Percentiles rank a stretch among this genome's conserved stretches.
Evolutionary conservation across 2,113 vertebrate species (phyloP).

Genomic region (Oreochromis spilurus): DNA sequence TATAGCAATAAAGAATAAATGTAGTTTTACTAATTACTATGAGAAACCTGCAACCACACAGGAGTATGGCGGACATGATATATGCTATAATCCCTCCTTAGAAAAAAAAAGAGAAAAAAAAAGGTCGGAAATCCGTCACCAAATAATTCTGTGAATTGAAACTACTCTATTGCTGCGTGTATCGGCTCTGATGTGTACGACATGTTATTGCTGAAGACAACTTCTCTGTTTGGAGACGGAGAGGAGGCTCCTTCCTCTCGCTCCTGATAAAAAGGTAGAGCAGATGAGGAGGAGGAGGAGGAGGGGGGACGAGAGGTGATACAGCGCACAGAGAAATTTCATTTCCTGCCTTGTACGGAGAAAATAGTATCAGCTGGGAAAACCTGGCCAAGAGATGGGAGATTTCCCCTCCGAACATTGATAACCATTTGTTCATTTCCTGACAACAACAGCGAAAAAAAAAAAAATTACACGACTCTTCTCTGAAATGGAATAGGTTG

Average conservation of each 20-base stretch:
- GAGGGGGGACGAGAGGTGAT: conserved; percentile 4
- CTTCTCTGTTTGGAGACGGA: conserved; percentile 51
- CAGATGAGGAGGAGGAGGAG: background rate
- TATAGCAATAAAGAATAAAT: background rate
- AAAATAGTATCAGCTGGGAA: conserved; percentile 91
- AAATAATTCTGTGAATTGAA: conserved; percentile 72
- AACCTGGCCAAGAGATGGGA: conserved; percentile 88
- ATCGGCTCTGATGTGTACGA: conserved; percentile 40
- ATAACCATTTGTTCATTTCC: conserved; percentile 99
- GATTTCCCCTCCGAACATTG: conserved; percentile 86
- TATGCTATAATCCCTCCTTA: conserved; percentile 20
- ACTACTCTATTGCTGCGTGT: conserved; percentile 62
- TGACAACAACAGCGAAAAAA: conserved; percentile 88
- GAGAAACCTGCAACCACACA: background rate
- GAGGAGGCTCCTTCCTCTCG: conserved; percentile 36
- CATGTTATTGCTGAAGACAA: conserved; percentile 59
- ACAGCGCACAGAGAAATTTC: conserved; percentile 77
- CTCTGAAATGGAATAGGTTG: conserved; percentile 78
- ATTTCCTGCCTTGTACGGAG: conserved; percentile 91
- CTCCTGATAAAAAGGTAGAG: conserved; percentile 75
- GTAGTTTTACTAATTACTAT: background rate
- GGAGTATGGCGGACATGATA: conserved; percentile 17
- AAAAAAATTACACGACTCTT: conserved; percentile 83
- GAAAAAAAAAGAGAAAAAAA: background rate
- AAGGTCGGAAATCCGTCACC: conserved; percentile 6